These are phyloP conservation scores for Rhabditophanes sp. DNA, from an alignment of 2,888 invertebrate genomes.

Conservation along the genomic window DNA sequence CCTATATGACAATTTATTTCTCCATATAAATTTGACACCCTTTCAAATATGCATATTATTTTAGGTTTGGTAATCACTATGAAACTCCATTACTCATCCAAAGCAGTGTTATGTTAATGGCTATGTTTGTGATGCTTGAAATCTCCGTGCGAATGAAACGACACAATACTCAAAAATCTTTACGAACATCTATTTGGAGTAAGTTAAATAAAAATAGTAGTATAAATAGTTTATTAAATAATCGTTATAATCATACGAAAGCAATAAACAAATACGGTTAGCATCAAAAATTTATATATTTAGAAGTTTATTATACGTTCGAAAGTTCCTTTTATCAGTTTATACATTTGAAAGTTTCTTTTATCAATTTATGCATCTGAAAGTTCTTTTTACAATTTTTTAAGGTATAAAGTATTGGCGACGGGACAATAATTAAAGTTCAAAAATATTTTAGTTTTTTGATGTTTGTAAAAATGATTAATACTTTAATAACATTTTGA, in stretches of 20 bases:
- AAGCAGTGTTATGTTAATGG: conserved; percentile 86
- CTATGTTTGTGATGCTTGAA: conserved; percentile 56
- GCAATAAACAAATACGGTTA: background rate
- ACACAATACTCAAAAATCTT: conserved; percentile 26
- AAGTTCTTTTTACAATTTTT: background rate
- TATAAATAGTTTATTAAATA: background rate
- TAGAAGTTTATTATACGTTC: too few species aligned
- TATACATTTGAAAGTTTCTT: background rate
- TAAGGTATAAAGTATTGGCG: background rate
- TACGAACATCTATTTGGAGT: conserved; percentile 35
- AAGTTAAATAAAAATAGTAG: conserved; percentile 14
- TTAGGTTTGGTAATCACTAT: conserved; percentile 92
- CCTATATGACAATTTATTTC: conserved; percentile 1
- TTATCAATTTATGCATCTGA: background rate
- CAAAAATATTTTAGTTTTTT: background rate
- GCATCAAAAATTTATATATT: background rate
- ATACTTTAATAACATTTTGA: too few species aligned
- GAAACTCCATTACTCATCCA: conserved; percentile 84
- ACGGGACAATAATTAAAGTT: conserved; percentile 1
- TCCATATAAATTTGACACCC: background rate
- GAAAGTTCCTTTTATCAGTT: background rate
- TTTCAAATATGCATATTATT: conserved; percentile 33
- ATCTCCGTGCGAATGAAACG: conserved; percentile 41
- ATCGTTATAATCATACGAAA: conserved; percentile 1
- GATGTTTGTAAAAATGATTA: background rate